Evolutionary conservation across 2,797 vertebrate species (phyloP).

Genomic region (Crypturellus tataupa): DNA sequence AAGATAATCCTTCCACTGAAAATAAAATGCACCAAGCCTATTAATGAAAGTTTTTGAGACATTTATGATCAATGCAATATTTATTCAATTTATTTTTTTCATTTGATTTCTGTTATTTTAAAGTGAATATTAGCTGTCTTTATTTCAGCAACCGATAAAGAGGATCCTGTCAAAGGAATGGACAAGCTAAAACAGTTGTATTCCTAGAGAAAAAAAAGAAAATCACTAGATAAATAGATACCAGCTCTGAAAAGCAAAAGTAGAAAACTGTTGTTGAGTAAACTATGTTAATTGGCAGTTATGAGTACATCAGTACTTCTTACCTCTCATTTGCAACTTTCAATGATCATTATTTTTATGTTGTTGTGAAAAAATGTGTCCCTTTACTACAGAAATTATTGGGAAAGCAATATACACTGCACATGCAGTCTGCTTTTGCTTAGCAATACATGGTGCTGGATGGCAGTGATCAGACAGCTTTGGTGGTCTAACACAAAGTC

Average conservation of each 20-base stretch:
- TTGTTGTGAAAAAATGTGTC: neutral
- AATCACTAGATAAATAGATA: neutral
- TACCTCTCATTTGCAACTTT: neutral
- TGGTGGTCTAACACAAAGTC: neutral
- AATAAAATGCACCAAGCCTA: rapidly evolving
- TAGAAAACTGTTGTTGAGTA: neutral
- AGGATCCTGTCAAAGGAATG: neutral
- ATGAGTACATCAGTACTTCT: neutral
- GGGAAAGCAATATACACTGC: neutral
- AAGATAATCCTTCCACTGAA: neutral
- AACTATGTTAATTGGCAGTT: neutral
- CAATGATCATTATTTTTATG: neutral
- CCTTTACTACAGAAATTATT: neutral
- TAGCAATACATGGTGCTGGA: neutral
- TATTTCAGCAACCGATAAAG: neutral
- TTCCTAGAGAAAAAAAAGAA: neutral
- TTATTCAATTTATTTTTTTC: neutral
- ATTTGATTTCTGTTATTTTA: neutral
- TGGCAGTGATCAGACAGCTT: neutral
- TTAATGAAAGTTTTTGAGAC: neutral
- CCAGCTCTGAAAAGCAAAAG: neutral
- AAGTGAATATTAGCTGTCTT: neutral
- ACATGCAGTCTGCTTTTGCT: neutral
- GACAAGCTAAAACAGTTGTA: neutral
- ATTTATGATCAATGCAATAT: neutral